Percentiles rank a stretch among this genome's conserved stretches.
Conservation (phyloP, 2,888 invertebrate species). For the Nemurella pictetii region DNA sequence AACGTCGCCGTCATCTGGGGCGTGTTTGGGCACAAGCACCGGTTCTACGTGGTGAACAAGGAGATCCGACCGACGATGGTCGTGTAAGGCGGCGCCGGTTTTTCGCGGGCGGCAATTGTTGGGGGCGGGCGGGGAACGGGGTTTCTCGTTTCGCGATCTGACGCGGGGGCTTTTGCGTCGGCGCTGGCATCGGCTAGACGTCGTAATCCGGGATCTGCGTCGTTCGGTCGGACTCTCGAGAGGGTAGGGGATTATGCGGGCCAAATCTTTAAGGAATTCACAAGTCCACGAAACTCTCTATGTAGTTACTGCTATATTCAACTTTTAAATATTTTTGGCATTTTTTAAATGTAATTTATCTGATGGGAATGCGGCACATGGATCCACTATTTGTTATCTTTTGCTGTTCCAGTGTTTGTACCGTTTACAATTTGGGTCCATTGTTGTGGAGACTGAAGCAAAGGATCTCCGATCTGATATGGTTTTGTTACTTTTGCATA, state of each 20-base stretch:
- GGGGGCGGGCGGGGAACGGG: not conserved
- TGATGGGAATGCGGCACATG: not conserved
- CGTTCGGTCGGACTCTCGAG: not conserved
- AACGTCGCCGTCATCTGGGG: constrained; percentile 96
- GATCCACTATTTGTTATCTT: not conserved
- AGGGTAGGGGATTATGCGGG: not conserved
- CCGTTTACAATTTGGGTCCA: not conserved
- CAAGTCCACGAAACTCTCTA: not conserved
- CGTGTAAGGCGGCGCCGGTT: constrained; percentile 52
- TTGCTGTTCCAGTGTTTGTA: not conserved
- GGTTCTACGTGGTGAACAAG: constrained; percentile 96
- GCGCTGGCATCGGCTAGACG: no score
- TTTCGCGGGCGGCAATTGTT: not conserved
- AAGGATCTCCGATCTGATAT: not conserved
- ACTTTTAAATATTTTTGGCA: no score
- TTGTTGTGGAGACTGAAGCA: not conserved
- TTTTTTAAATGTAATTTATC: not conserved
- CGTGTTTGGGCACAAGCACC: constrained; percentile 90
- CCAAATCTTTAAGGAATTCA: not conserved
- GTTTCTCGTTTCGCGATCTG: not conserved
- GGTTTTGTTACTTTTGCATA: not conserved
- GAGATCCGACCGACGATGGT: constrained; percentile 73
- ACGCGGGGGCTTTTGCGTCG: not conserved
- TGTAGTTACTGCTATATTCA: not conserved
- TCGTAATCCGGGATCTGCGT: no score